Evolutionary conservation across 2,888 invertebrate species (phyloP), one percentile per base, ranked within the genome.

Genomic region (Fragum whitleyi): DNA sequence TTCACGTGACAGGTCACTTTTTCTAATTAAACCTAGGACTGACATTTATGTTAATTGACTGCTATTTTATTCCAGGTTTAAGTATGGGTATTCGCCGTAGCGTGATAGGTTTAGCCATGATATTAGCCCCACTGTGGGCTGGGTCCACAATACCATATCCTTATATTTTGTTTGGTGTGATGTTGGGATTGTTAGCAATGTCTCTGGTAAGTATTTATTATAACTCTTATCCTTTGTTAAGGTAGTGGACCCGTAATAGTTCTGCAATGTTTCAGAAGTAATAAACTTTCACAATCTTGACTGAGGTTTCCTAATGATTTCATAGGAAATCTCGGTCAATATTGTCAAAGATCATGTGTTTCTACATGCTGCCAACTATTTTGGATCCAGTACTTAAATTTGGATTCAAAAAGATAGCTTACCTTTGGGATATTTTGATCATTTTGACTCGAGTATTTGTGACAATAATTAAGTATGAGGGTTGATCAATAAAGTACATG

Each of bases 91-190:
- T 93, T 19, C 80, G 93, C 59, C 83, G 92, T 51, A 89, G 89
- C 77, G 86, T 91, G 29, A 85, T 87, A 19, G 92, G 92, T 26
- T 28, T 91, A 1, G 92, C 89, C 6, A 90, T 89, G 5, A 92
- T 93, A 28, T 74, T 93, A 26, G 92, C 89, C 2, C 92, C 93
- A 6, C 74, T 92, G 59, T 93, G 93, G 93, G 91, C 91, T 14
- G 90, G 91, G 7, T 87, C 90, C 3, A 81, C 92, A 7, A 69
- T 92, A 23, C 74, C 81, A 26, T 83, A 86, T 74, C 90, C 90
- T n/a, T 90, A 88, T 74, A 29, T 90, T 21, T 88, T 91, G 90
- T 86, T 90, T 80, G 91, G 90, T 21, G 89, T 90, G 0, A 89
- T 89, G 88, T 75, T 89, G 5, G 86, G 86, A 9, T 75, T 90